Percentiles rank a stretch among this genome's conserved stretches.
Conservation (phyloP, 2,888 invertebrate genomes). For the Andrena haemorrhoa region DNA sequence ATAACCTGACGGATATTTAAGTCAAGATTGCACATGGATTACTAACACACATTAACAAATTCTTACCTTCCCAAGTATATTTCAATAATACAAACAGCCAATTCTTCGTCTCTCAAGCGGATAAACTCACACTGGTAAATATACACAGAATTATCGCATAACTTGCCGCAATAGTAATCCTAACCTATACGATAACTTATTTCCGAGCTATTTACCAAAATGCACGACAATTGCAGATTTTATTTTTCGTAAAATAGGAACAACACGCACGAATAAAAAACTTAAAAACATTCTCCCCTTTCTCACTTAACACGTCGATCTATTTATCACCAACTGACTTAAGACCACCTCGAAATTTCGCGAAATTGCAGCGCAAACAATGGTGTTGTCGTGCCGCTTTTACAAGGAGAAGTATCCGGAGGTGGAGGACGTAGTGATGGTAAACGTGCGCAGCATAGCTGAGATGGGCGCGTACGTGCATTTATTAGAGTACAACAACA, state of each 20-base stretch:
- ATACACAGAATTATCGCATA: slow-evolving; percentile 20
- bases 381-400: slow-evolving; percentile 98
- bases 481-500: slow-evolving; percentile 98
- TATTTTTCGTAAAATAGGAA: not conserved
- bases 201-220: slow-evolving; percentile 12
- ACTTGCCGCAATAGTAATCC: slow-evolving; percentile 15
- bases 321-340: not conserved
- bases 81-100: slow-evolving; percentile 33
- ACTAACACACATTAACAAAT: slow-evolving; percentile 40
- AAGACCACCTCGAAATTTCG: not conserved
- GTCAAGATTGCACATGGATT: slow-evolving; percentile 61
- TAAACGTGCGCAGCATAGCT: slow-evolving; percentile 98
- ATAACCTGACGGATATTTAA: slow-evolving; percentile 60
- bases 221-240: not conserved
- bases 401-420: slow-evolving; percentile 99
- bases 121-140: slow-evolving; percentile 54
- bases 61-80: slow-evolving; percentile 30
- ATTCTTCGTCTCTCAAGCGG: not conserved
- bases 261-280: not conserved
- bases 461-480: slow-evolving; percentile 99
- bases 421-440: slow-evolving; percentile 99
- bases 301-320: not conserved
- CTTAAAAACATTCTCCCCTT: not conserved
- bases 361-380: slow-evolving; percentile 85
- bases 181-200: slow-evolving; percentile 58